Base-by-base conservation (phyloP, 2,888 invertebrate genomes). In the Sepiola atlantica region DNA sequence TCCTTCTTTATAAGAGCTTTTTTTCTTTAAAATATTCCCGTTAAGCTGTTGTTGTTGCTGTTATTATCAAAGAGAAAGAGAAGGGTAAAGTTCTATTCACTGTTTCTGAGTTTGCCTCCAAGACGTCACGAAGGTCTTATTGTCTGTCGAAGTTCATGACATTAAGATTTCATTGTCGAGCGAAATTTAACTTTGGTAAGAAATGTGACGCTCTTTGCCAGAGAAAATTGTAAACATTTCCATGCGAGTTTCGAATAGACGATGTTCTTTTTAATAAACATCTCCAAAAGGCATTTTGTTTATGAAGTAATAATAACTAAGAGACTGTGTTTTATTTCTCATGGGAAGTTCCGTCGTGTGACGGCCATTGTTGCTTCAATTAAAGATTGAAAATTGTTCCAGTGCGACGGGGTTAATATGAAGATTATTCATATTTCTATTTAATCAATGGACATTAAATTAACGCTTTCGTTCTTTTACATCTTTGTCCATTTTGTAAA, bases 111-210 rank as follows among this genome's bases (percentile, higher is more conserved):
- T 77, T 16, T 77, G 77, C 77, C 77, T 77, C n/a, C 14, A 77
- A 77, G 77, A 77, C 12, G 77, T 77, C 77, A 77, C 77, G 77
- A 77, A 77, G n/a, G 77, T n/a, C 77, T 77, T 77, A 77, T 77
- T 77, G 77, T 77, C 77, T 77, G 16, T 18, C n/a, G 77, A 77
- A 77, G 77, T 77, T 77, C 77, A 77, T 77, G 77, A 77, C 77
- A 77, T 77, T 77, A n/a, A n/a, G 16, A 77, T 77, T 77, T 16
- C 77, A 16, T 77, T 77, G 77, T 77, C 4, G 32, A 12, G n/a
- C 45, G n/a, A 77, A n/a, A n/a, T 16, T 18, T 3, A 77, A 77
- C n/a, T n/a, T 77, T 77, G n/a, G 77, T 32, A 77, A 32, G 77
- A 77, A 77, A 77, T 32, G n/a, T n/a, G n/a, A 77, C 8, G n/a